Base-by-base conservation (phyloP, 1,140 invertebrate genomes). In the Hormaphis cornu region DNA sequence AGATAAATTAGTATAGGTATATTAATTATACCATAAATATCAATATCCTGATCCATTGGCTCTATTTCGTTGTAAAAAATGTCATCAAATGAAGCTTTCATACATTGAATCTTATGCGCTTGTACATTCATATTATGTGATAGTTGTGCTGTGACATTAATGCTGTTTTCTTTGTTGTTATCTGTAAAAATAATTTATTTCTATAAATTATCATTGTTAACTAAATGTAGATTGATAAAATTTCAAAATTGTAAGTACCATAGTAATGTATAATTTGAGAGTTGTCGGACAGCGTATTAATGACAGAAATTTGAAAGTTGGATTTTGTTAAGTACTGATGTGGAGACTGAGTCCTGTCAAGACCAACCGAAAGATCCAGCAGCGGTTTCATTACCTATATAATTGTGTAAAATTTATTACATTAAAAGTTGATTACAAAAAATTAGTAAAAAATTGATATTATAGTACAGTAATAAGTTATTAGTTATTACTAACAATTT, bases 71-170 rank as follows among this genome's bases (percentile, higher is more conserved):
- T 63, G 35, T 71, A 59, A 71, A 71, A 66, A 24, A 72, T 72
- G 22, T 83, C 81, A 75, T 87, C 87, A 74, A 93, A 85, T 2
- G 88, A 91, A 0, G 89, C 89, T 76, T 93, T 93, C 90, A 93
- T 92, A 7, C 91, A 79, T 75, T 93, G 90, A 26, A 93, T 81
- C 73, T 84, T 86, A 71, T 85, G 82, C 26, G 84, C 79, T 72
- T 85, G 82, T 1, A 85, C 82, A 28, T 84, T 86, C 52, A 80
- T 74, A 58, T 82, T 77, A 18, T 81, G 79, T 3, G 86, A 85
- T n/a, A 87, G 76, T 42, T 79, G 77, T 3, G 80, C 77, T 0
- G 81, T 82, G 26, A 84, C 83, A 73, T 83, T 85, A 24, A 58
- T 58, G 18, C 61, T 66, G n/a, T 66, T 66, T 66, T 70, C 54